These are phyloP conservation scores for Rhogogaster chlorosoma DNA, from an alignment of 2,888 invertebrate species.

Conservation along the genomic window DNA sequence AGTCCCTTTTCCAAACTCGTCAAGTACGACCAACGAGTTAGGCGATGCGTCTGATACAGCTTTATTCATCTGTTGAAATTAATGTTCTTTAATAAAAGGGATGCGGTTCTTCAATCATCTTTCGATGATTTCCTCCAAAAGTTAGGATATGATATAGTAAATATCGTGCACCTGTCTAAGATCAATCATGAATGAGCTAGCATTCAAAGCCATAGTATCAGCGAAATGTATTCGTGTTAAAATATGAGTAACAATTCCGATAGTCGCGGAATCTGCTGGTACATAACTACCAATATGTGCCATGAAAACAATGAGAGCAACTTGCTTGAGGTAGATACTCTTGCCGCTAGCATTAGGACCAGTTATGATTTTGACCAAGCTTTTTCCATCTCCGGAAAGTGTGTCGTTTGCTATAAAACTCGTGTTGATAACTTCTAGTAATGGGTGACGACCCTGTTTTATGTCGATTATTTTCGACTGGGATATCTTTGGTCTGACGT, in stretches of 20 bases:
- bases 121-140: background rate
- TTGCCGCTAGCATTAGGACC: slow-evolving; percentile 97
- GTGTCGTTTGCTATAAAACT: slow-evolving; percentile 88
- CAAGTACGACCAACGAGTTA: slow-evolving; percentile 88
- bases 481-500: slow-evolving; percentile 83
- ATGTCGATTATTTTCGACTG: slow-evolving; percentile 82
- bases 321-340: slow-evolving; percentile 93
- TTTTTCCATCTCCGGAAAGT: slow-evolving; percentile 80
- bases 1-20: slow-evolving; percentile 95
- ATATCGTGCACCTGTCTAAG: slow-evolving; percentile 85
- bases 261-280: slow-evolving; percentile 87
- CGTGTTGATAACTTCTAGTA: slow-evolving; percentile 84
- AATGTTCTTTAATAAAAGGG: background rate
- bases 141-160: background rate
- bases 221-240: slow-evolving; percentile 87
- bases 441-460: slow-evolving; percentile 86
- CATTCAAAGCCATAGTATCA: slow-evolving; percentile 88
- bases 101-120: background rate
- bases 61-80: slow-evolving; percentile 83
- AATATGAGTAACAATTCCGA: slow-evolving; percentile 87
- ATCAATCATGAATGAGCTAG: slow-evolving; percentile 93
- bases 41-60: slow-evolving; percentile 84
- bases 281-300: slow-evolving; percentile 95
- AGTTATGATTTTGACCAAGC: slow-evolving; percentile 88
- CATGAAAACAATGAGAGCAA: slow-evolving; percentile 89